Base-by-base conservation (phyloP, 2,113 vertebrate genomes). In the Percina caprodes region DNA sequence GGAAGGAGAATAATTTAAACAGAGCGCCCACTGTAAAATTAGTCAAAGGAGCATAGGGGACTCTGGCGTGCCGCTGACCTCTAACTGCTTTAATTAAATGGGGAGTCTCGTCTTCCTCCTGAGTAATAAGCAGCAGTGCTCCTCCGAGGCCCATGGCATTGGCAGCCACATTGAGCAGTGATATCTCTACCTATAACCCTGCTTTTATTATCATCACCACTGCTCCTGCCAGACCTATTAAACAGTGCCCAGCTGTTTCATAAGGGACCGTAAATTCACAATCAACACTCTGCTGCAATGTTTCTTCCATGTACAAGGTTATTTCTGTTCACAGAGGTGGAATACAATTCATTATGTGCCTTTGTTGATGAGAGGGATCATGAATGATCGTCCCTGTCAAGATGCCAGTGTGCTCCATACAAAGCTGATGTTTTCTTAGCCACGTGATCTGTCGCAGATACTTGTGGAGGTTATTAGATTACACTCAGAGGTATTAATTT, bases 21-120 rank as follows among this genome's bases (percentile, higher is more conserved):
- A 58, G 83, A 72, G 75, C 66, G 39, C 73, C 76, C 72, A 70
- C 73, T 84, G 86, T 80, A 76, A 86, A 93, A 93, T 92, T 88
- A 92, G 84, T 86, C 78, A 72, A 77, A 88, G 88, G 87, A 90
- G 84, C 79, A 78, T 6, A 51, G 87, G 69, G 77, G 88, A 92
- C 89, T 83, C 80, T 84, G 79, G 74, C 85, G 91, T 66, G n/a
- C 78, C 66, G 69, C 85, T 92, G 92, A 92, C 92, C 91, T 92
- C 88, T 68, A 87, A 86, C 79, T 85, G 88, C 73, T 90, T 92
- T 90, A 92, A 94, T 94, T 94, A 91, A 92, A 92, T 88, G 86
- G 86, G 76, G 90, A 88, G 83, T 90, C 90, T 92, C 88, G 80
- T 90, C 82, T 85, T 94, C 86, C 86, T 77, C 79, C 48, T 67